These are phyloP conservation scores for Ophthalmolycus amberensis DNA, from an alignment of 2,113 vertebrate genomes.

Conservation along the genomic window DNA sequence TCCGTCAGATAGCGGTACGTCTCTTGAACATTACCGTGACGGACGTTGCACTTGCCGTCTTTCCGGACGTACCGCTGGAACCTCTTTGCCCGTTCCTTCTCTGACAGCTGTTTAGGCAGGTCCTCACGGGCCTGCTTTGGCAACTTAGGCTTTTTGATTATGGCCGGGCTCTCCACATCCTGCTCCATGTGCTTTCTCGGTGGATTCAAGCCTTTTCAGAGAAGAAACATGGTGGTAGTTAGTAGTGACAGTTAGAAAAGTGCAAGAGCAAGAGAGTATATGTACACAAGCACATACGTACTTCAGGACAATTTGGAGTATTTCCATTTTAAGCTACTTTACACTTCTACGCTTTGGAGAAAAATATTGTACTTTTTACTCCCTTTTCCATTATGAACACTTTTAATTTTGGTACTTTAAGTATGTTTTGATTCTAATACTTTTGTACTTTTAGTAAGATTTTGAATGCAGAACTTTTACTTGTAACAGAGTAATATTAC, in stretches of 20 bases:
- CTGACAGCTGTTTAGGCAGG: conserved; percentile 87
- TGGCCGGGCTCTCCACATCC: conserved; percentile 96
- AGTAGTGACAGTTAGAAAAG: background rate
- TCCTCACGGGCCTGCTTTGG: conserved; percentile 93
- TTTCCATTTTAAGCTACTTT: background rate
- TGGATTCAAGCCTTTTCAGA: conserved; percentile 86
- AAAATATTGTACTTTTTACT: background rate
- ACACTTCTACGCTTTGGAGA: background rate
- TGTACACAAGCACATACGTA: background rate
- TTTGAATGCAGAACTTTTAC: too few relatives aligned
- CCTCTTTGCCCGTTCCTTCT: conserved; percentile 86
- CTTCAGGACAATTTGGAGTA: background rate
- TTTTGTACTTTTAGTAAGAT: too few relatives aligned
- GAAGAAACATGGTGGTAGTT: conserved; percentile 55
- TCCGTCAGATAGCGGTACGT: conserved; percentile 97
- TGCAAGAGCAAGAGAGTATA: background rate
- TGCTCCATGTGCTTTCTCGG: conserved; percentile 93
- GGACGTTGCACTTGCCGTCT: conserved; percentile 98
- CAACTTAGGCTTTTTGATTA: conserved; percentile 89
- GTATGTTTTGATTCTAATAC: background rate
- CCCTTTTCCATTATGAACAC: background rate
- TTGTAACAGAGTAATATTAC: too few relatives aligned
- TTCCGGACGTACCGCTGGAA: conserved; percentile 97
- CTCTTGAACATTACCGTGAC: conserved; percentile 96
- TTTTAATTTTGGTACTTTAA: background rate